These are phyloP conservation scores for Sisor rabdophorus DNA, from an alignment of 2,113 vertebrate species.

Conservation along the genomic window DNA sequence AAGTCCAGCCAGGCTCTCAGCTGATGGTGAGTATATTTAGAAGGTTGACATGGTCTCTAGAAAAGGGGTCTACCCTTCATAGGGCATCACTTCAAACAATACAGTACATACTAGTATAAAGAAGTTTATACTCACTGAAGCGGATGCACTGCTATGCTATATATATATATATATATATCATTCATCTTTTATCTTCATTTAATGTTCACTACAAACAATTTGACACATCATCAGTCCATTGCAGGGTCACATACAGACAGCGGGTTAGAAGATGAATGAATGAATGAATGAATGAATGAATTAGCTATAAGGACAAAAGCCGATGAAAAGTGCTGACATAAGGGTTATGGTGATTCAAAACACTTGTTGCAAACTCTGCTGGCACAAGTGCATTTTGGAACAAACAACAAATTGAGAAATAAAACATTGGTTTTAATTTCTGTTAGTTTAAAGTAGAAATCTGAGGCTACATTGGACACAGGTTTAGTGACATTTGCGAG, in stretches of 20 bases:
- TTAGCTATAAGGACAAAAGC: neutral
- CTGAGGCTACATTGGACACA: neutral
- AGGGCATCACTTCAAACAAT: constrained; percentile 35
- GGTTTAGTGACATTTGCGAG: neutral
- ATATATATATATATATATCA: no score
- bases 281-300: no score
- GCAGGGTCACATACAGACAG: no score
- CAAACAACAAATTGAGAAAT: neutral
- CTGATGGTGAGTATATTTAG: constrained; percentile 50
- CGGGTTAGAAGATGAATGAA: no score
- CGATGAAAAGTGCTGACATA: neutral
- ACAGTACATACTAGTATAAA: neutral
- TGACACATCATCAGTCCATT: no score
- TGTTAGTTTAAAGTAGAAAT: neutral
- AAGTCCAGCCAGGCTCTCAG: constrained; percentile 57
- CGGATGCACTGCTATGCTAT: neutral
- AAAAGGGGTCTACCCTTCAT: constrained; percentile 12
- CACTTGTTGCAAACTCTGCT: neutral
- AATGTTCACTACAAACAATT: neutral
- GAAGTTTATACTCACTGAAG: no score
- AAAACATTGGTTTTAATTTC: neutral
- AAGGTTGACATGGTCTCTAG: neutral
- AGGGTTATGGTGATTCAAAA: neutral
- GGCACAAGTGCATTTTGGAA: neutral
- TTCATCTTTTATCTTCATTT: no score